Base-by-base conservation (phyloP, 2,797 vertebrate genomes). In the Brachymystax lenok region DNA sequence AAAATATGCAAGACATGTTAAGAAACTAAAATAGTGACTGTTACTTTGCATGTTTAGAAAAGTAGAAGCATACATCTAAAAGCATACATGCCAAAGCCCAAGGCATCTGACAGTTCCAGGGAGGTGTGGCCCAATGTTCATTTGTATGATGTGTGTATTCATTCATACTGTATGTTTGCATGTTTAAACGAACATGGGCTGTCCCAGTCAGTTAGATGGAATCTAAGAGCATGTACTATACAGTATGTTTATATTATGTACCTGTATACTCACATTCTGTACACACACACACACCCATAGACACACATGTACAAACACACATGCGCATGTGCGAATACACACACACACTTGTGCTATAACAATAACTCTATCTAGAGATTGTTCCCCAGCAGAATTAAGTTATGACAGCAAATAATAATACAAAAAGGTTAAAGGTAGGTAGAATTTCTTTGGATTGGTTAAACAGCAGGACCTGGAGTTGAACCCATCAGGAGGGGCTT, bases 401-500 rank as follows among this genome's bases (percentile, higher is more conserved):
- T 77, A 80, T 85, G 76, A 72, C 74, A 27, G 63, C 69, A 82
- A 86, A 86, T 86, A 79, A 87, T 82, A 86, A 77, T 72, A 69
- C 85, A 86, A 84, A 84, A 81, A 63, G 85, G 84, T 73, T 81
- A 82, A 90, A 90, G 83, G 83, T 81, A 71, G 76, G 82, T 83
- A 81, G 72, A 86, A 88, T 86, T 89, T 83, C 85, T 92, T 89
- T 89, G 87, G 87, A 91, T 88, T 91, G 91, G 90, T 91, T 91
- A 88, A 90, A 90, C 80, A 77, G 83, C 19, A 82, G 87, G 92
- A 93, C 93, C 93, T 92, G 85, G 81, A 92, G 91, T 88, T 94
- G 93, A 95, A 94, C 93, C 90, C 90, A 87, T 91, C 85, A 90
- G 91, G 92, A 92, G 92, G 87, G 89, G 90, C 90, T 93, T 93